A percentile compares a stretch with the other conserved stretches of the same genome.
phyloP scores from a whole-genome alignment of 1,140 invertebrate genomes.

The Ephestia elutella region DNA sequence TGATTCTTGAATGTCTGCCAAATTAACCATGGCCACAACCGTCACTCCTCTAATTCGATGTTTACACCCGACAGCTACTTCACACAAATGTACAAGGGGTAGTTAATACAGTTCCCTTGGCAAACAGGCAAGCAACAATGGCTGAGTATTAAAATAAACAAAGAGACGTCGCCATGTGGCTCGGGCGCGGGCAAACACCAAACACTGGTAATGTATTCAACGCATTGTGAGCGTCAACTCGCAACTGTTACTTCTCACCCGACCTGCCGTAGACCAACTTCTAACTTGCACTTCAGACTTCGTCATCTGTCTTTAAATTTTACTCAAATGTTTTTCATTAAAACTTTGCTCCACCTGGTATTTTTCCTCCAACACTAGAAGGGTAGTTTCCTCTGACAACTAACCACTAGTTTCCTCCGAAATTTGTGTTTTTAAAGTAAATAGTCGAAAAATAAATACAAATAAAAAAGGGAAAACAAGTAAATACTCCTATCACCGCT shows the following conservation, averaged over 20 bases:
- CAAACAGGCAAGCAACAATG: slow-evolving; percentile 63
- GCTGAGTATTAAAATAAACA: slow-evolving; percentile 73
- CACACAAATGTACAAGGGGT: slow-evolving; percentile 54
- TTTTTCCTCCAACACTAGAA: too few relatives aligned
- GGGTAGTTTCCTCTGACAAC: too few relatives aligned
- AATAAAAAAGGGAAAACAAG: too few relatives aligned
- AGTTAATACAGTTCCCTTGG: slow-evolving; percentile 58
- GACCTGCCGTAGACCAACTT: background rate
- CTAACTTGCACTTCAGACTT: slow-evolving; percentile 21
- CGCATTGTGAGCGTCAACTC: slow-evolving; percentile 18
- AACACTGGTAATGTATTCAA: slow-evolving; percentile 64
- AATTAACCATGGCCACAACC: background rate
- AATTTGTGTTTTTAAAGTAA: too few relatives aligned
- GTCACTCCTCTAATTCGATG: background rate
- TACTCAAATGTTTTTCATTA: too few relatives aligned
- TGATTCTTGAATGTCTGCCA: background rate
- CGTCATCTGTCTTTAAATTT: slow-evolving; percentile 18
- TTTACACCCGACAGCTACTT: slow-evolving; percentile 7
- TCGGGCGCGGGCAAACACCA: slow-evolving; percentile 51
- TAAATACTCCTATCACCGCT: too few relatives aligned
- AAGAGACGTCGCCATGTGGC: slow-evolving; percentile 55
- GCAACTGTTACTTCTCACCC: background rate
- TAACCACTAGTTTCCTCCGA: too few relatives aligned
- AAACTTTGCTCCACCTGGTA: too few relatives aligned
- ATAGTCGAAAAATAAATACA: too few relatives aligned